Evolutionary conservation across 1,140 invertebrate genomes (phyloP).

Genomic region (Piezodorus guildinii): DNA sequence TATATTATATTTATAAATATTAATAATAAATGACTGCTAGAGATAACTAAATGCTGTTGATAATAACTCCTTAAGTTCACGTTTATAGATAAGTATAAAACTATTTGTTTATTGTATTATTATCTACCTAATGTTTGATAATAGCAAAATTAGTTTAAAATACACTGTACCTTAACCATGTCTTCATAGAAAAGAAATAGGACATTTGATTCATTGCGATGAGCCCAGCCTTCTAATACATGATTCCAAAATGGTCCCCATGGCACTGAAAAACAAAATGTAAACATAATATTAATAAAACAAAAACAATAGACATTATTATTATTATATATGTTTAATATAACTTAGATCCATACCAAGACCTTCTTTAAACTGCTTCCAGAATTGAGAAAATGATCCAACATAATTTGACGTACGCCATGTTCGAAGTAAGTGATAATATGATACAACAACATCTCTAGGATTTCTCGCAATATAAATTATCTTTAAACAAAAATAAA

Average conservation of each 20-base stretch:
- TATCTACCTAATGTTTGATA: no score
- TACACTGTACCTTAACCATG: slow-evolving; percentile 44
- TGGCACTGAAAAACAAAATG: slow-evolving; percentile 33
- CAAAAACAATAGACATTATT: no score
- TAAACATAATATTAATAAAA: no score
- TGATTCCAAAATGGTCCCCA: slow-evolving; percentile 66
- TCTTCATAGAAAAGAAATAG: slow-evolving; percentile 73
- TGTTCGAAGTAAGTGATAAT: slow-evolving; percentile 55
- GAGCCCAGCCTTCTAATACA: slow-evolving; percentile 57
- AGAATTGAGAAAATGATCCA: slow-evolving; percentile 51
- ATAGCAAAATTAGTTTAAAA: no score
- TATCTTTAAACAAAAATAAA: slow-evolving; percentile 40
- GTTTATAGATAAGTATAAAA: no score
- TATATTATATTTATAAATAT: no score
- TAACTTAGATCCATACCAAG: slow-evolving; percentile 34
- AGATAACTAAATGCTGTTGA: no score
- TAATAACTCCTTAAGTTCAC: no score
- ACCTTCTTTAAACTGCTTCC: slow-evolving; percentile 58
- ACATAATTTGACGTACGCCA: slow-evolving; percentile 49
- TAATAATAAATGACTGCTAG: no score
- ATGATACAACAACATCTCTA: slow-evolving; percentile 68
- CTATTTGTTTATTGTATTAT: no score
- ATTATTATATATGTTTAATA: no score
- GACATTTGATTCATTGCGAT: slow-evolving; percentile 51
- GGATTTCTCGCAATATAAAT: slow-evolving; percentile 70